A percentile compares a stretch with the other conserved stretches of the same genome.
Evolutionary conservation across 2,113 vertebrate genomes (phyloP).

Genomic region (Cygnus buccinator): DNA sequence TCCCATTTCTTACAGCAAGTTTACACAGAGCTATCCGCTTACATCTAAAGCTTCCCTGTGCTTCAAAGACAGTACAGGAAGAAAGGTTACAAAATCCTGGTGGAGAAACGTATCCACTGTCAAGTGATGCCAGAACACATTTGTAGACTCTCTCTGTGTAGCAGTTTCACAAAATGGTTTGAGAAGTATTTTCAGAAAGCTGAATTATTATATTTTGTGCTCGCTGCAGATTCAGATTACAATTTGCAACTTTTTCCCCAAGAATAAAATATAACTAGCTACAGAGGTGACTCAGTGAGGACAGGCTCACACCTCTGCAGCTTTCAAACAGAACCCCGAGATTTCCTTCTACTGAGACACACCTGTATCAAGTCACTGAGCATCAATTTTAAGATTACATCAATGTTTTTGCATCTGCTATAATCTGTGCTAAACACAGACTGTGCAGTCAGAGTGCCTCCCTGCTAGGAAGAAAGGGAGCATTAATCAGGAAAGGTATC

Average conservation of each 20-base stretch:
- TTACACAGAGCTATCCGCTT: not conserved
- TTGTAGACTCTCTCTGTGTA: not conserved
- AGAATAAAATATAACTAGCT: not conserved
- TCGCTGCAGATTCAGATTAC: not conserved
- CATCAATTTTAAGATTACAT: not conserved
- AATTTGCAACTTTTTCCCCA: not conserved
- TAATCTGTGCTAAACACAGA: not conserved
- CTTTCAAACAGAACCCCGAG: not conserved
- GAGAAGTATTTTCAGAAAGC: not conserved
- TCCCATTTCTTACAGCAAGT: not conserved
- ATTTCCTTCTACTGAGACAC: not conserved
- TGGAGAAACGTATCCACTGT: not conserved
- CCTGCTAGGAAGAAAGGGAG: not conserved
- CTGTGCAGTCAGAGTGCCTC: not conserved
- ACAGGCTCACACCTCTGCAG: not conserved
- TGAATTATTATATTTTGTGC: not conserved
- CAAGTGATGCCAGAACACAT: not conserved
- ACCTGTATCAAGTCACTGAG: fast-evolving
- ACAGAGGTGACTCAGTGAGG: not conserved
- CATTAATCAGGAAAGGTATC: not conserved
- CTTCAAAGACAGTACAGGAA: not conserved
- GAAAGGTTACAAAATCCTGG: not conserved
- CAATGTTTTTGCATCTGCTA: not conserved
- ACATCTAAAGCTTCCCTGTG: not conserved
- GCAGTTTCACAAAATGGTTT: not conserved